These are phyloP conservation scores for Drosophila kepulauana DNA, from an alignment of 1,140 invertebrate genomes.

Conservation along the genomic window DNA sequence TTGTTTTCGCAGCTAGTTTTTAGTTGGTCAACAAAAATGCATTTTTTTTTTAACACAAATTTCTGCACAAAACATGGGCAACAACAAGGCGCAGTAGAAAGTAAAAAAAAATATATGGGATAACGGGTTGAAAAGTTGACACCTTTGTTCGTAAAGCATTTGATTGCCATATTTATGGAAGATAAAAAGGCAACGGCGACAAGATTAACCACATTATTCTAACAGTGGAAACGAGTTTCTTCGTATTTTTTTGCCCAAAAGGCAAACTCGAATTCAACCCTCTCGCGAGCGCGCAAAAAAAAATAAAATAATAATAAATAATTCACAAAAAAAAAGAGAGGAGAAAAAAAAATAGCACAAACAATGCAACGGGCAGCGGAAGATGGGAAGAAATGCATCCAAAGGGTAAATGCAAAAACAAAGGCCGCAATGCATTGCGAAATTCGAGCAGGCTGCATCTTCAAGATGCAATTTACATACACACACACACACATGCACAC, in stretches of 20 bases:
- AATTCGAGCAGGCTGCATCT: slow-evolving; percentile 70
- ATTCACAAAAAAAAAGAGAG: slow-evolving; percentile 25
- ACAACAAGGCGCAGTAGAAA: neutral
- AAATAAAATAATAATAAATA: slow-evolving; percentile 37
- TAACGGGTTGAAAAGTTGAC: slow-evolving; percentile 59
- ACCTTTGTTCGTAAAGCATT: slow-evolving; percentile 76
- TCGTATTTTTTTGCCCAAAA: slow-evolving; percentile 16
- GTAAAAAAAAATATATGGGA: neutral
- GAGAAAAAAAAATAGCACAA: slow-evolving; percentile 43
- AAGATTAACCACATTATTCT: slow-evolving; percentile 81
- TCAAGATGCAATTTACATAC: slow-evolving; percentile 68
- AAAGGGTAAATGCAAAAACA: slow-evolving; percentile 66
- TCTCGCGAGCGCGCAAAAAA: neutral
- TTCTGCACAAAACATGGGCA: neutral
- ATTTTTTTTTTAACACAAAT: neutral
- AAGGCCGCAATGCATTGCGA: slow-evolving; percentile 56
- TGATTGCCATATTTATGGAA: slow-evolving; percentile 81
- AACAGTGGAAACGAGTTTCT: slow-evolving; percentile 63
- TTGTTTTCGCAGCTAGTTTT: neutral
- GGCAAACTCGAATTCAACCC: slow-evolving; percentile 72
- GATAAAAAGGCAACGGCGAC: slow-evolving; percentile 82
- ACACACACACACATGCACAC: slow-evolving; percentile 3
- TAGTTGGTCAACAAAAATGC: neutral
- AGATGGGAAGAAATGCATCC: slow-evolving; percentile 41
- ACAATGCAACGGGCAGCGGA: slow-evolving; percentile 55